Evolutionary conservation across 2,113 vertebrate genomes (phyloP).

Genomic region (Gobius niger): DNA sequence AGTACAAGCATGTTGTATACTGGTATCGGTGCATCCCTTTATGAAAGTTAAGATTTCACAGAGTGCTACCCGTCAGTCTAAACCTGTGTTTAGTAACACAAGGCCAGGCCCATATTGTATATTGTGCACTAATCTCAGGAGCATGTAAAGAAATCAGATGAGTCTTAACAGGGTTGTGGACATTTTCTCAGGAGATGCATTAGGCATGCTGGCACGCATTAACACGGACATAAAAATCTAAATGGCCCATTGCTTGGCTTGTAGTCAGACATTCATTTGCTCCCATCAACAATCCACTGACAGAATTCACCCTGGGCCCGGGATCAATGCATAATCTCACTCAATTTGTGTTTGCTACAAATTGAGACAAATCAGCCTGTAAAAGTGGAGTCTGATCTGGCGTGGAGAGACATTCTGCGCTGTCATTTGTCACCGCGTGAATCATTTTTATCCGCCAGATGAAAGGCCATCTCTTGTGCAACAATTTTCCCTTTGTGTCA

Average conservation of each 20-base stretch:
- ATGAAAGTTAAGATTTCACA: too few species aligned
- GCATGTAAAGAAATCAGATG: background rate
- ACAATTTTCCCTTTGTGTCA: constrained; percentile 32
- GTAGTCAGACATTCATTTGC: constrained; percentile 23
- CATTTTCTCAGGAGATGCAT: constrained; percentile 1
- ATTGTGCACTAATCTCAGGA: too few species aligned
- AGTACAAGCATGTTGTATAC: too few species aligned
- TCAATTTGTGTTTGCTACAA: constrained; percentile 56
- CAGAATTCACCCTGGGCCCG: constrained; percentile 26
- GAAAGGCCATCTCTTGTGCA: constrained; percentile 39
- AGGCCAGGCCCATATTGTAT: too few species aligned
- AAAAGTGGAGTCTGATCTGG: constrained; percentile 42
- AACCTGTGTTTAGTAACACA: too few species aligned
- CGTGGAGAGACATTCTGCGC: constrained; percentile 17
- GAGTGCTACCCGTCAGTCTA: too few species aligned
- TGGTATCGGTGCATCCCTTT: too few species aligned
- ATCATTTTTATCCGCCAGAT: constrained; percentile 44
- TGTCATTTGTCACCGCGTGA: constrained; percentile 31
- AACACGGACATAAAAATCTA: background rate
- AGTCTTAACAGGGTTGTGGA: background rate
- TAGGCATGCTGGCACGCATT: background rate
- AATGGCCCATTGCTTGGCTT: background rate
- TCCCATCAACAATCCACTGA: constrained; percentile 34
- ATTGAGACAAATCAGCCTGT: constrained; percentile 61
- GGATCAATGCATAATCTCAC: constrained; percentile 59